Evolutionary conservation across 2,888 invertebrate genomes (phyloP).

Genomic region (Busseola fusca): DNA sequence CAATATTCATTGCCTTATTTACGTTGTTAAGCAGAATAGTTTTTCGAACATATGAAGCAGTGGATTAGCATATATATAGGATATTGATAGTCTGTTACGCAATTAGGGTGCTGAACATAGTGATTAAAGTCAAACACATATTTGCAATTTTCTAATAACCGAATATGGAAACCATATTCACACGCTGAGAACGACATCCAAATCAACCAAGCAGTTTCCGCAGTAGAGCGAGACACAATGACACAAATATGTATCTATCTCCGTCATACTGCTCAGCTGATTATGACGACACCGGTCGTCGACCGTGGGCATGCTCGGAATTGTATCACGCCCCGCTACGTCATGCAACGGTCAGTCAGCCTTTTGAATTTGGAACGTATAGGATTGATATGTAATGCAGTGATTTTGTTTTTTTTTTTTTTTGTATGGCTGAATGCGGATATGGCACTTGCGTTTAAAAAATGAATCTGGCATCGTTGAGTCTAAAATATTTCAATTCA

Average conservation of each 20-base stretch:
- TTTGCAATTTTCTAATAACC: neutral
- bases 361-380: slow-evolving; percentile 63
- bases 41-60: neutral
- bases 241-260: slow-evolving; percentile 29
- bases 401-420: slow-evolving; percentile 16
- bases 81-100: neutral
- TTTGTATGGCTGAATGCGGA: neutral
- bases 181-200: slow-evolving; percentile 32
- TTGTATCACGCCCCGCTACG: slow-evolving; percentile 74
- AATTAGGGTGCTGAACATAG: neutral
- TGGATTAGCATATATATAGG: no score
- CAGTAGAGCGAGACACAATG: slow-evolving; percentile 47
- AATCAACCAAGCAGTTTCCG: slow-evolving; percentile 37
- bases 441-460: neutral
- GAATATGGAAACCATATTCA: neutral
- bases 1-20: neutral
- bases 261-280: slow-evolving; percentile 76
- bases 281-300: slow-evolving; percentile 84
- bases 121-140: no score
- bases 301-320: slow-evolving; percentile 72
- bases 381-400: slow-evolving; percentile 46
- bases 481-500: no score
- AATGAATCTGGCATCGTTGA: neutral
- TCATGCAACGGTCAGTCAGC: slow-evolving; percentile 69
- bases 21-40: neutral